These are phyloP conservation scores for Nomia melanderi DNA, from an alignment of 1,140 invertebrate genomes.

Conservation along the genomic window DNA sequence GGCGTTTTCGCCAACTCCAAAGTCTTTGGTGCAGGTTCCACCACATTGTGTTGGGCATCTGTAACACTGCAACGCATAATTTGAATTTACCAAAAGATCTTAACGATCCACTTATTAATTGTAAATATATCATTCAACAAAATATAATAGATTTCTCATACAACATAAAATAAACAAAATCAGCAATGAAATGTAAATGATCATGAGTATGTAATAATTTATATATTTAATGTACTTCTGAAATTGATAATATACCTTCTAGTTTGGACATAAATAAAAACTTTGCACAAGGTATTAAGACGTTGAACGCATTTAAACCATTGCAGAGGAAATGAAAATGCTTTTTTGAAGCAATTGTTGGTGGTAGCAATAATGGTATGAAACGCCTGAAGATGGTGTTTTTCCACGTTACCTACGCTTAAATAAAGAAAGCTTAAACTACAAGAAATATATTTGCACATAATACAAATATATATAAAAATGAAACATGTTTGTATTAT, in stretches of 20 bases:
- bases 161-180: constrained; percentile 17
- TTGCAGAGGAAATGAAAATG: neutral
- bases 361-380: neutral
- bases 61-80: constrained; percentile 69
- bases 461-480: constrained; percentile 27
- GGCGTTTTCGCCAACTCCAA: constrained; percentile 76
- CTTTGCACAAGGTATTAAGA: constrained; percentile 24
- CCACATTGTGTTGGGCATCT: constrained; percentile 70
- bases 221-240: neutral
- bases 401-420: neutral
- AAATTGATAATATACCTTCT: neutral
- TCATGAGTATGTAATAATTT: neutral
- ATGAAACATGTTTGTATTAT: constrained; percentile 23
- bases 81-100: constrained; percentile 32
- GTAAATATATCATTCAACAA: constrained; percentile 4
- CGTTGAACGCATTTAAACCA: neutral
- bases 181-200: constrained; percentile 21
- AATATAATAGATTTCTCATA: constrained; percentile 8
- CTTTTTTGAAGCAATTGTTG: constrained; percentile 10
- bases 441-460: neutral
- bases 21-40: constrained; percentile 62
- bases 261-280: neutral
- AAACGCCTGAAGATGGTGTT: constrained; percentile 18
- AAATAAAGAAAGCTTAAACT: constrained; percentile 10
- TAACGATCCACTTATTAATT: constrained; percentile 6